Percentiles rank a stretch among this genome's conserved stretches.
Evolutionary conservation across 2,113 vertebrate genomes (phyloP).

Genomic region (Dicaeum eximium): DNA sequence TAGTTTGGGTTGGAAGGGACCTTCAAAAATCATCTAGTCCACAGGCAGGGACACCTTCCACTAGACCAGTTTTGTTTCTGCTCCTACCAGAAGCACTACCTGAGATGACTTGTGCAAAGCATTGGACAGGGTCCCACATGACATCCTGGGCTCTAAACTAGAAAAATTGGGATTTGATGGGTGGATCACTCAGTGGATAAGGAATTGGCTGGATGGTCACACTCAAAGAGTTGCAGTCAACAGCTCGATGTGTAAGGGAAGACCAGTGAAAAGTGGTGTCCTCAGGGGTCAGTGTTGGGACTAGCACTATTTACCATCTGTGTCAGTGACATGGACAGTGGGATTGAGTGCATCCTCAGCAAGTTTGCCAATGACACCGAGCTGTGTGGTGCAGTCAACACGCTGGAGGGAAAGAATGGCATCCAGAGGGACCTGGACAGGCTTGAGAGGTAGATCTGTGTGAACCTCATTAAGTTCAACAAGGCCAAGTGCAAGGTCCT

Average conservation of each 20-base stretch:
- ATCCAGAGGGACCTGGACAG: too few species aligned
- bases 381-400: not conserved
- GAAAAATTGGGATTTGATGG: not conserved
- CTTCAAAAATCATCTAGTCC: too few species aligned
- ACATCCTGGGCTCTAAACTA: not conserved
- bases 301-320: not conserved
- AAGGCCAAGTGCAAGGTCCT: not conserved
- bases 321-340: not conserved
- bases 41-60: too few species aligned
- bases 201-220: not conserved
- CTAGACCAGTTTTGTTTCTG: too few species aligned
- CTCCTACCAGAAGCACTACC: too few species aligned
- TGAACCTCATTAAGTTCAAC: too few species aligned
- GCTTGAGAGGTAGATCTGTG: too few species aligned
- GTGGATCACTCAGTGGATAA: not conserved
- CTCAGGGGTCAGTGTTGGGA: not conserved
- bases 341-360: not conserved
- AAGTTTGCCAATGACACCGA: not conserved
- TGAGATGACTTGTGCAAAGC: not conserved
- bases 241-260: not conserved
- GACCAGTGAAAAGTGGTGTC: not conserved
- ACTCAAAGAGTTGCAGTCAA: not conserved
- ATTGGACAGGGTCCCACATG: not conserved
- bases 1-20: too few species aligned
- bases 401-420: too few species aligned